Conservation (phyloP, 2,888 invertebrate genomes). For the Herminia tarsipennalis region DNA sequence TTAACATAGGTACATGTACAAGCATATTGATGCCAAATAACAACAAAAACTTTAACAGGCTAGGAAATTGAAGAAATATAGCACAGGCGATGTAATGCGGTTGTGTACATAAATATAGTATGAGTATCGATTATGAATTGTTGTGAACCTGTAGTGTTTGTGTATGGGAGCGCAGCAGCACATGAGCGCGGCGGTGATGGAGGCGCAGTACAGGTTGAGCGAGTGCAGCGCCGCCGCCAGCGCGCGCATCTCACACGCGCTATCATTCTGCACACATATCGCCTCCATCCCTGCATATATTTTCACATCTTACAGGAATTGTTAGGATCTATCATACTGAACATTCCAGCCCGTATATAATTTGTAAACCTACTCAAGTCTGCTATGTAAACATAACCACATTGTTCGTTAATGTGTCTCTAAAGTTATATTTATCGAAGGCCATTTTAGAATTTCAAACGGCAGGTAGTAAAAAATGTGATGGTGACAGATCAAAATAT, state of each 20-base stretch:
- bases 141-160: conserved; percentile 56
- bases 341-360: too few species aligned
- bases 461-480: too few species aligned
- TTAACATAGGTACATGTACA: too few species aligned
- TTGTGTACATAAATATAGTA: background rate
- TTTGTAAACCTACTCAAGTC: too few species aligned
- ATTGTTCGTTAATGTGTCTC: too few species aligned
- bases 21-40: too few species aligned
- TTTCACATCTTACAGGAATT: background rate
- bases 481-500: background rate
- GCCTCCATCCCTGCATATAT: conserved; percentile 63
- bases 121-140: background rate
- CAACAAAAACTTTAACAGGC: too few species aligned
- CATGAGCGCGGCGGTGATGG: conserved; percentile 71
- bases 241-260: conserved; percentile 64
- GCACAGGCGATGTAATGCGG: too few species aligned
- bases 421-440: too few species aligned
- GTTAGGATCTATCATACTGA: background rate
- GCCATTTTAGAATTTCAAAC: too few species aligned
- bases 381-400: too few species aligned
- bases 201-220: conserved; percentile 76
- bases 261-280: conserved; percentile 63
- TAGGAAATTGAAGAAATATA: too few species aligned
- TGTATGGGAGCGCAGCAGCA: conserved; percentile 68
- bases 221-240: conserved; percentile 72